phyloP scores from a whole-genome alignment of 2,888 invertebrate species.

The Hedychridium roseum region DNA sequence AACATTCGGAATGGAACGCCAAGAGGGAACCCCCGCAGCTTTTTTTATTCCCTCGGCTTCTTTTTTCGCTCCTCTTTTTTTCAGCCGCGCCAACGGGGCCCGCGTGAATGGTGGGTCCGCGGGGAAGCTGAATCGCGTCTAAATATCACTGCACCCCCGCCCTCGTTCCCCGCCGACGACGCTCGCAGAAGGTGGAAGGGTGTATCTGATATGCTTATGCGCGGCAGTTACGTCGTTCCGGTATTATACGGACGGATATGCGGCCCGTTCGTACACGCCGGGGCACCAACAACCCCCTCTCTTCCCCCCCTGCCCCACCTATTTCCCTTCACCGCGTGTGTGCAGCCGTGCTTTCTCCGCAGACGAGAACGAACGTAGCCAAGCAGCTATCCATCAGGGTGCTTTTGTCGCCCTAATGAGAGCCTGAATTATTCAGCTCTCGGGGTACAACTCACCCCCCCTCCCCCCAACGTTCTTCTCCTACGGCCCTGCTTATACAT shows the following conservation, averaged over 20 bases:
- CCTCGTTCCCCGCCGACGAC: no score
- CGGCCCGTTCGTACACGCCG: not conserved
- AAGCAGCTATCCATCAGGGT: slow-evolving; percentile 64
- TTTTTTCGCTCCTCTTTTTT: no score
- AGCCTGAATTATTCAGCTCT: slow-evolving; percentile 63
- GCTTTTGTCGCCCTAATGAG: slow-evolving; percentile 65
- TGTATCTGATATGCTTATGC: not conserved
- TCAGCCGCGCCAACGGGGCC: slow-evolving; percentile 19
- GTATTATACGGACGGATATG: no score
- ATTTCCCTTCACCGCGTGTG: slow-evolving; percentile 1
- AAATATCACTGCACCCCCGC: no score
- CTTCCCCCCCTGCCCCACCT: not conserved
- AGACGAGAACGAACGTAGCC: slow-evolving; percentile 43
- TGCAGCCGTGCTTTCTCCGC: slow-evolving; percentile 21
- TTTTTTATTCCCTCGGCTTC: no score
- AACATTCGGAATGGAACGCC: slow-evolving; percentile 63
- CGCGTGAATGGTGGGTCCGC: slow-evolving; percentile 7
- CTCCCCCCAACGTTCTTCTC: slow-evolving; percentile 10
- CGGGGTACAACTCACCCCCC: slow-evolving; percentile 41
- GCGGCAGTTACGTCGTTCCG: slow-evolving; percentile 1
- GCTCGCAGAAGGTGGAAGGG: not conserved
- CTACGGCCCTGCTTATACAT: slow-evolving; percentile 8
- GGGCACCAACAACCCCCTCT: not conserved
- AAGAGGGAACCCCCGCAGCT: no score
- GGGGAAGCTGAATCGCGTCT: no score